A percentile compares a stretch with the other conserved stretches of the same genome.
phyloP scores from a whole-genome alignment of 2,888 invertebrate species.

The Tethea ocularis region DNA sequence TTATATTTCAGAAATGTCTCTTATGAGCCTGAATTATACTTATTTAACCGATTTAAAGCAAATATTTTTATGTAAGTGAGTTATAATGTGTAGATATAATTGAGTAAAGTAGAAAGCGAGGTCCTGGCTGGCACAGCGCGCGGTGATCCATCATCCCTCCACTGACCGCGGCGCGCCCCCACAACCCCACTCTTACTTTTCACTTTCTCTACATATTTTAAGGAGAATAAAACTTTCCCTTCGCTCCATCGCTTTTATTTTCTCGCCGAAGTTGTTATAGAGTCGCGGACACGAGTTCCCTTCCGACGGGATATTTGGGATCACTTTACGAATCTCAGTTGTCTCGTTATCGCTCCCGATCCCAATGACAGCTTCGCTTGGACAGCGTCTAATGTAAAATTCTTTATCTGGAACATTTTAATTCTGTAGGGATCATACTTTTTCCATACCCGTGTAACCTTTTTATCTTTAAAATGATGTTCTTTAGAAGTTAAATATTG shows the following conservation, averaged over 20 bases:
- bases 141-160: constrained; percentile 84
- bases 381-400: constrained; percentile 58
- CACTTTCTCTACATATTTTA: constrained; percentile 85
- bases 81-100: constrained; percentile 75
- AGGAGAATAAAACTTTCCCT: constrained; percentile 82
- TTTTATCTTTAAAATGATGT: constrained; percentile 19
- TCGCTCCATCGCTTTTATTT: constrained; percentile 71
- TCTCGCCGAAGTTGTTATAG: constrained; percentile 66
- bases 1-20: too few relatives aligned
- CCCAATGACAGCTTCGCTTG: constrained; percentile 48
- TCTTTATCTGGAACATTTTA: constrained; percentile 53
- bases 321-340: constrained; percentile 59
- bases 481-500: constrained; percentile 12
- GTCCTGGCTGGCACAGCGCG: constrained; percentile 56
- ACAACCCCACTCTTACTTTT: constrained; percentile 76
- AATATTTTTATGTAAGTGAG: constrained; percentile 53
- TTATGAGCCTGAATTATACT: too few relatives aligned
- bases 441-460: constrained; percentile 34
- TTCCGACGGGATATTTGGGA: constrained; percentile 51
- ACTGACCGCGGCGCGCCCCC: constrained; percentile 58
- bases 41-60: constrained; percentile 22
- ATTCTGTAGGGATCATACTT: constrained; percentile 62
- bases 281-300: constrained; percentile 52
- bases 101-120: constrained; percentile 73
- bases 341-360: constrained; percentile 59